Evolutionary conservation across 2,888 invertebrate genomes (phyloP).

Genomic region (Ornithoptera alexandrae): DNA sequence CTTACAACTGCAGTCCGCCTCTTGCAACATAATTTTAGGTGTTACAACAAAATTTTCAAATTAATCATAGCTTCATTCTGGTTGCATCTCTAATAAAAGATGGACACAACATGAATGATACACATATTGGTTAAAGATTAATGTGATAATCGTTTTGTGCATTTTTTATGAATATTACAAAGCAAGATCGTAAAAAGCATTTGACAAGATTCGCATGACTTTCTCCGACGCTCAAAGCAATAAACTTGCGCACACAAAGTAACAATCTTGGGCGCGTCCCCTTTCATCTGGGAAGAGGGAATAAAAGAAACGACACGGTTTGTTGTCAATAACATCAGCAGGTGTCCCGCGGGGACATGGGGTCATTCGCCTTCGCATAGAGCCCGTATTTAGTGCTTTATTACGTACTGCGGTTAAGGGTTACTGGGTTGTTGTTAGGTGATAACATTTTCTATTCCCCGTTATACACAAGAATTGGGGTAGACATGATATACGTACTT

Average conservation of each 20-base stretch:
- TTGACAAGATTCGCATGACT: slow-evolving; percentile 10
- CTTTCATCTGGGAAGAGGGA: slow-evolving; percentile 51
- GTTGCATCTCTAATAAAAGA: too few species aligned
- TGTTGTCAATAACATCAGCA: slow-evolving; percentile 77
- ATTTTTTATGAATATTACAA: slow-evolving; percentile 1
- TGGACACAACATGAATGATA: too few species aligned
- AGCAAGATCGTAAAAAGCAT: slow-evolving; percentile 2
- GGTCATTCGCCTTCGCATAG: slow-evolving; percentile 62
- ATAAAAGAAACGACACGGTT: slow-evolving; percentile 67
- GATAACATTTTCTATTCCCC: slow-evolving; percentile 18
- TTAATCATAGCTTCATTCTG: too few species aligned
- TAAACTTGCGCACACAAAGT: slow-evolving; percentile 36
- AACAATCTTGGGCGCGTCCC: slow-evolving; percentile 42
- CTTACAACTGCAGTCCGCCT: too few species aligned
- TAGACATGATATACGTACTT: not conserved
- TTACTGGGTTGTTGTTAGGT: slow-evolving; percentile 33
- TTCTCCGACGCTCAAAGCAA: slow-evolving; percentile 18
- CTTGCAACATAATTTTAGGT: too few species aligned
- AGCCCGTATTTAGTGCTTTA: slow-evolving; percentile 49
- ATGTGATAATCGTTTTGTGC: not conserved
- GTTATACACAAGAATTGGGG: not conserved
- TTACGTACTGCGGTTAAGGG: slow-evolving; percentile 41
- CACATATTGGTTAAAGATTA: too few species aligned
- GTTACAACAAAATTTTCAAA: too few species aligned
- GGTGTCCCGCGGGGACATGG: slow-evolving; percentile 63